Conservation (phyloP, 2,888 invertebrate genomes). For the Ichneumon xanthorius region DNA sequence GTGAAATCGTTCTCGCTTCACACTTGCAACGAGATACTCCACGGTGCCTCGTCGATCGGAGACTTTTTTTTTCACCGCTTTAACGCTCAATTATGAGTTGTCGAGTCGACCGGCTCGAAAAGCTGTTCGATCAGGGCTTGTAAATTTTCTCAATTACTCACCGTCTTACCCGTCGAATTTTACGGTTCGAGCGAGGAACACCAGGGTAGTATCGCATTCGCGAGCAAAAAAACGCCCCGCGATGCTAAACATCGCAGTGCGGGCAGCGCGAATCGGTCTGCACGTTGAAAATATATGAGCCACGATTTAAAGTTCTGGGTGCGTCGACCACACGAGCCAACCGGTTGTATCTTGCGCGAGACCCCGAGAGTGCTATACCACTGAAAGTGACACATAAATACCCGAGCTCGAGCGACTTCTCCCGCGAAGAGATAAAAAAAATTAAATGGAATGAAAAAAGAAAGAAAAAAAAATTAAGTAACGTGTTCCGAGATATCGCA, state of each 20-base stretch:
- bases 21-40: background rate
- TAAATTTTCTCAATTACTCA: constrained; percentile 4
- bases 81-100: constrained; percentile 26
- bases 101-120: constrained; percentile 23
- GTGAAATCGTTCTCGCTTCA: constrained; percentile 54
- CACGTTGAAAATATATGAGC: background rate
- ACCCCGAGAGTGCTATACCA: constrained; percentile 45
- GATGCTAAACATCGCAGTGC: no score
- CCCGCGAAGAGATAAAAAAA: constrained; percentile 8
- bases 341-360: constrained; percentile 60
- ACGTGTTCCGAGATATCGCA: constrained; percentile 65
- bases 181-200: no score
- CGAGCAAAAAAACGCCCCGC: no score
- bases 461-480: constrained; percentile 49
- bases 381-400: constrained; percentile 69
- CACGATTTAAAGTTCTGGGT: constrained; percentile 32
- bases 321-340: constrained; percentile 35
- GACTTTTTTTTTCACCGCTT: background rate
- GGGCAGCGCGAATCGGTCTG: background rate
- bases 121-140: background rate
- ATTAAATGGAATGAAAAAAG: constrained; percentile 18
- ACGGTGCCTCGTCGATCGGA: constrained; percentile 4
- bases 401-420: constrained; percentile 27
- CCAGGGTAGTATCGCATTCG: no score
- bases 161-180: no score